These are phyloP conservation scores for Tetragonisca angustula DNA, from an alignment of 2,888 invertebrate genomes.

Conservation along the genomic window DNA sequence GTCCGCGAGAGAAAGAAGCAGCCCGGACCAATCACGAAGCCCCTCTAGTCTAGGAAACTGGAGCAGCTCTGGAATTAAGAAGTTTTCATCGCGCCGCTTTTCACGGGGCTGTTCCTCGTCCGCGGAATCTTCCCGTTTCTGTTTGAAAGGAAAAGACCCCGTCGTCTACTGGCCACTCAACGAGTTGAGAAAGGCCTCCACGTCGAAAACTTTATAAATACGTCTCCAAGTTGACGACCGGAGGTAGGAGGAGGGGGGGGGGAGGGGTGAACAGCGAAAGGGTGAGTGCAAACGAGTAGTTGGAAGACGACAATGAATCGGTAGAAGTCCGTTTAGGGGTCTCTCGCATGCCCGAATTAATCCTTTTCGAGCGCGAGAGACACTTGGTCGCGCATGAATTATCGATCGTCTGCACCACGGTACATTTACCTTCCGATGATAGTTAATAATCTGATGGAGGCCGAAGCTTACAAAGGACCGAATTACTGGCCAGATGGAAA, in stretches of 20 bases:
- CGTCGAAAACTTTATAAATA: slow-evolving; percentile 63
- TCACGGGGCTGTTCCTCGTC: slow-evolving; percentile 36
- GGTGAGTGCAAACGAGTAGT: neutral
- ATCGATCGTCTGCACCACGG: slow-evolving; percentile 68
- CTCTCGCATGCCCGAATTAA: slow-evolving; percentile 65
- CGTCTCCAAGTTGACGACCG: slow-evolving; percentile 12
- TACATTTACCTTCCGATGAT: slow-evolving; percentile 73
- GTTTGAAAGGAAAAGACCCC: neutral
- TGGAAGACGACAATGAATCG: slow-evolving; percentile 23
- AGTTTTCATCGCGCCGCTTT: slow-evolving; percentile 62
- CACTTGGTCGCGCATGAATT: slow-evolving; percentile 74
- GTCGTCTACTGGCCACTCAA: slow-evolving; percentile 21
- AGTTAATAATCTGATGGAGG: slow-evolving; percentile 75
- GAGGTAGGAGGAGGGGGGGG: too few relatives aligned
- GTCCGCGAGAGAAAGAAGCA: slow-evolving; percentile 30
- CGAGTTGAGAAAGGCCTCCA: slow-evolving; percentile 13
- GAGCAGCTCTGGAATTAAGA: slow-evolving; percentile 67
- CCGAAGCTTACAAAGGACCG: slow-evolving; percentile 65
- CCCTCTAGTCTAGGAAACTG: slow-evolving; percentile 46
- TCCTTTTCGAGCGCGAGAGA: slow-evolving; percentile 63
- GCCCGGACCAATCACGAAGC: slow-evolving; percentile 23
- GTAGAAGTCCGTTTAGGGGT: neutral
- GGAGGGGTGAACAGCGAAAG: neutral
- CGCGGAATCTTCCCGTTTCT: slow-evolving; percentile 32
- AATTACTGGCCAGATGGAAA: slow-evolving; percentile 68